Percentiles rank a stretch among this genome's conserved stretches.
Evolutionary conservation across 2,888 invertebrate genomes (phyloP).

Genomic region (Apamea epomidion): DNA sequence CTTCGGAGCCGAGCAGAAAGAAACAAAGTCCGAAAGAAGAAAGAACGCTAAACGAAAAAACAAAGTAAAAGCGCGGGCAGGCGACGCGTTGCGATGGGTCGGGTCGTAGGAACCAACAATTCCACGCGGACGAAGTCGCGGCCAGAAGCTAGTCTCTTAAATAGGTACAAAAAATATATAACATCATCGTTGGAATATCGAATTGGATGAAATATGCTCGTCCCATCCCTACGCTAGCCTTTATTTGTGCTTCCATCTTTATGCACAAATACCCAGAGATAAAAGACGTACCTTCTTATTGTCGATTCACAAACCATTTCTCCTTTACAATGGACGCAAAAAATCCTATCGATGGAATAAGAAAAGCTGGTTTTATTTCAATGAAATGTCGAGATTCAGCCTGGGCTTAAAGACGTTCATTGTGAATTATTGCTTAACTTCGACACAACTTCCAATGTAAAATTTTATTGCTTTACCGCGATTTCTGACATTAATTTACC

Average conservation of each 20-base stretch:
- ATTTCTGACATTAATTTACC: slow-evolving; percentile 44
- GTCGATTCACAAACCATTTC: slow-evolving; percentile 77
- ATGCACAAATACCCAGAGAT: slow-evolving; percentile 72
- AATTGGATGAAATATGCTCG: slow-evolving; percentile 43
- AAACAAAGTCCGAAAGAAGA: too few species aligned
- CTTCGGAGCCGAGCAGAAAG: too few species aligned
- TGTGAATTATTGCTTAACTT: slow-evolving; percentile 62
- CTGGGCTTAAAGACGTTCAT: slow-evolving; percentile 58
- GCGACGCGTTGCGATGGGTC: too few species aligned
- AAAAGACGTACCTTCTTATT: slow-evolving; percentile 75
- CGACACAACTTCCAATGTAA: slow-evolving; percentile 47
- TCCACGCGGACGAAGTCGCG: too few species aligned
- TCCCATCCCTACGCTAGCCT: slow-evolving; percentile 42
- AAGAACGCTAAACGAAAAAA: too few species aligned
- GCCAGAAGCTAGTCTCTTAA: neutral
- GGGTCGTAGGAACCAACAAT: too few species aligned
- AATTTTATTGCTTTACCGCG: slow-evolving; percentile 52
- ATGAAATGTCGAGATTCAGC: slow-evolving; percentile 67
- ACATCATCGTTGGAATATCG: slow-evolving; percentile 40
- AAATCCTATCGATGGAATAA: slow-evolving; percentile 65
- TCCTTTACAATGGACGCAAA: slow-evolving; percentile 71
- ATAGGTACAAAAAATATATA: slow-evolving; percentile 9
- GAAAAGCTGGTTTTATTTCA: slow-evolving; percentile 70
- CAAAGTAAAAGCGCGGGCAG: too few species aligned
- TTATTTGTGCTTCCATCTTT: slow-evolving; percentile 62